Evolutionary conservation across 2,797 vertebrate genomes (phyloP).

Genomic region (Squalus acanthias): DNA sequence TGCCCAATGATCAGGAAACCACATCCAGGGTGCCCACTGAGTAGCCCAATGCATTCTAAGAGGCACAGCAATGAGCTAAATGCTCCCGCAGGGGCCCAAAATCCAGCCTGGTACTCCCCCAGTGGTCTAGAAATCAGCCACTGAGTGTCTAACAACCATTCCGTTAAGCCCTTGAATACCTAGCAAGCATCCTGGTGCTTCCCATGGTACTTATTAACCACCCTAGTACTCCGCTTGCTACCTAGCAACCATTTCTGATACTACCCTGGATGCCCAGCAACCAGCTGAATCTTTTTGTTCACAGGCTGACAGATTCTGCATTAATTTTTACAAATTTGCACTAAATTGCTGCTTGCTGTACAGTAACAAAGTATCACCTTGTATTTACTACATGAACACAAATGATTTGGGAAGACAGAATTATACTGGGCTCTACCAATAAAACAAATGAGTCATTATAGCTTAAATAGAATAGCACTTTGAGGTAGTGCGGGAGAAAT

Average conservation of each 20-base stretch:
- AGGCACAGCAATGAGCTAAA: too few species aligned
- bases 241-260: background rate
- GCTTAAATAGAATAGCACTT: background rate
- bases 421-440: background rate
- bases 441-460: background rate
- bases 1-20: background rate
- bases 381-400: background rate
- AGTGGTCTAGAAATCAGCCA: background rate
- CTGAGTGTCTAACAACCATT: background rate
- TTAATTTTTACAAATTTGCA: conserved; percentile 5
- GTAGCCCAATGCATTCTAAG: background rate
- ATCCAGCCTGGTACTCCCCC: background rate
- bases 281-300: background rate
- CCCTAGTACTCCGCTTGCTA: background rate
- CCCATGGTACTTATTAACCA: background rate
- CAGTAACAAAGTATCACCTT: background rate
- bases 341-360: background rate
- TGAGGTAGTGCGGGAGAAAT: background rate
- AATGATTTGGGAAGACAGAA: background rate
- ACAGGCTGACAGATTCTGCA: background rate
- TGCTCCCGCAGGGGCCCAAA: background rate
- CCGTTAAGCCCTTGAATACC: background rate
- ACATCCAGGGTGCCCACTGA: too few species aligned
- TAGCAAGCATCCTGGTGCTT: background rate
- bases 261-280: background rate